A percentile compares a stretch with the other conserved stretches of the same genome.
phyloP scores from a whole-genome alignment of 2,797 vertebrate genomes.

The Parauchenoglanis ngamensis region DNA sequence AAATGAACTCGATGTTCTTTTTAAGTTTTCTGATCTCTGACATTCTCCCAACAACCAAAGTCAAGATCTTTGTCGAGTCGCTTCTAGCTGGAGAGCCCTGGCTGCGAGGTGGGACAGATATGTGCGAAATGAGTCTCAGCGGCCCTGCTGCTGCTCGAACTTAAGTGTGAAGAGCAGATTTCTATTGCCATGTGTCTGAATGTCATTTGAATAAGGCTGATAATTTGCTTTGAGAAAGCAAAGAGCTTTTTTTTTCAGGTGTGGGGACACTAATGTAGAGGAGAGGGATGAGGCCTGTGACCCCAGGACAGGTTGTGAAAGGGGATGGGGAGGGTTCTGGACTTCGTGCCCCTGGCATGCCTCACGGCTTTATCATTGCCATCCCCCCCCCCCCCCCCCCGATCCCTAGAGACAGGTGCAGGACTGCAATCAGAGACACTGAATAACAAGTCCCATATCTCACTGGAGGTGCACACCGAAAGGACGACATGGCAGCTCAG shows the following conservation, averaged over 20 bases:
- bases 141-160: slow-evolving; percentile 71
- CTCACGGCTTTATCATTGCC: slow-evolving; percentile 64
- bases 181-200: slow-evolving; percentile 59
- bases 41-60: slow-evolving; percentile 11
- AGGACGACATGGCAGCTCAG: slow-evolving; percentile 53
- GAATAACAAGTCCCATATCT: slow-evolving; percentile 53
- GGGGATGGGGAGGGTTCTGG: neutral
- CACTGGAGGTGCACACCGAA: slow-evolving; percentile 47
- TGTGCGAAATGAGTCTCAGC: slow-evolving; percentile 75
- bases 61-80: neutral
- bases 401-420: slow-evolving; percentile 70
- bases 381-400: slow-evolving; percentile 63
- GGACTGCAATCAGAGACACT: slow-evolving; percentile 49
- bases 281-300: neutral
- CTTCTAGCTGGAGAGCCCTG: slow-evolving; percentile 56
- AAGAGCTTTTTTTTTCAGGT: neutral
- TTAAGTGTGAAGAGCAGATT: slow-evolving; percentile 72
- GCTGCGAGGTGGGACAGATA: slow-evolving; percentile 66
- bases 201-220: slow-evolving; percentile 58
- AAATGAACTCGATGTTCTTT: neutral
- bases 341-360: slow-evolving; percentile 28
- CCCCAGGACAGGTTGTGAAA: slow-evolving; percentile 12
- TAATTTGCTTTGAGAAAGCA: slow-evolving; percentile 45
- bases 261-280: neutral
- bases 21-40: neutral